phyloP scores from a whole-genome alignment of 1,140 invertebrate genomes.

The Ceratitis capitata region DNA sequence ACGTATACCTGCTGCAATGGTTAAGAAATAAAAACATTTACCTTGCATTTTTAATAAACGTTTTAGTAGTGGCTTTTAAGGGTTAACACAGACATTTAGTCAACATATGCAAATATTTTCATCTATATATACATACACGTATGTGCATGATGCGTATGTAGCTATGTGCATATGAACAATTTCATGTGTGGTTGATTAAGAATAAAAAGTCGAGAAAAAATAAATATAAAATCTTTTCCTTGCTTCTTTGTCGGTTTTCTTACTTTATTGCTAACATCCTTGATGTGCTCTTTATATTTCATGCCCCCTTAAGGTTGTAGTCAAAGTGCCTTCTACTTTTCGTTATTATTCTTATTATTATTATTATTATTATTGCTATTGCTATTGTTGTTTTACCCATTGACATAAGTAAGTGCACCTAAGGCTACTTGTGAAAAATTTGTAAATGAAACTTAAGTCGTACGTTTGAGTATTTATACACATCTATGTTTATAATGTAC shows the following conservation, averaged over 20 bases:
- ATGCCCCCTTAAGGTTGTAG: slow-evolving; percentile 1
- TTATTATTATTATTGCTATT: neutral
- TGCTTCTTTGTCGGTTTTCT: neutral
- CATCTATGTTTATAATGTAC: neutral
- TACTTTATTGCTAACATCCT: neutral
- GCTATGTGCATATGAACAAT: neutral
- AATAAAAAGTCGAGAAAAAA: slow-evolving; percentile 6
- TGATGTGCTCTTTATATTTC: neutral
- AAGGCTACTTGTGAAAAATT: slow-evolving; percentile 27
- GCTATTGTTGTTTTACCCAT: neutral
- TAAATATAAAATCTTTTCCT: neutral
- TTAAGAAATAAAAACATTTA: too few species aligned
- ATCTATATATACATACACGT: neutral
- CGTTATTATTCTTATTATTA: neutral
- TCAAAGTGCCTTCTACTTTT: neutral
- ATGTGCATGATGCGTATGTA: neutral
- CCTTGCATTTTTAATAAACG: too few species aligned
- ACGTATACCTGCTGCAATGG: too few species aligned
- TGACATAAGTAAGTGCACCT: slow-evolving; percentile 23
- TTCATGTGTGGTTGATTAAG: neutral
- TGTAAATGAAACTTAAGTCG: neutral
- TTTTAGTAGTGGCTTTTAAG: too few species aligned
- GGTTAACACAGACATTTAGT: too few species aligned
- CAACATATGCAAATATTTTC: neutral
- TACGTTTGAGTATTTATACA: neutral